A percentile compares a stretch with the other conserved stretches of the same genome.
Evolutionary conservation across 2,797 vertebrate genomes (phyloP).

Genomic region (Sebastes diploproa): DNA sequence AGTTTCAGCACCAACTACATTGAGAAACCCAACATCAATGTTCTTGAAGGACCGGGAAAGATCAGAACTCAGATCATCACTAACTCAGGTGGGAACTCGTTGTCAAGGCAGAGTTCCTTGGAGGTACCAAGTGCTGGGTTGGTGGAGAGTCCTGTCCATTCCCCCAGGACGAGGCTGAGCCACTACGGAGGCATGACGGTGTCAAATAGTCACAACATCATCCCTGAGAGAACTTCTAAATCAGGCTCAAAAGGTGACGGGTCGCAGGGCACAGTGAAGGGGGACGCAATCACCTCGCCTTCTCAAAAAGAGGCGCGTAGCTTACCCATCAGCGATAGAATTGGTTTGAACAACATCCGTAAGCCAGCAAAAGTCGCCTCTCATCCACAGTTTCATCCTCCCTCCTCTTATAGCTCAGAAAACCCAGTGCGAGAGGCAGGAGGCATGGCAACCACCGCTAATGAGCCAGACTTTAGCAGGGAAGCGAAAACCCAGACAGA

Average conservation of each 20-base stretch:
- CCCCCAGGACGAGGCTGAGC: conserved; percentile 69
- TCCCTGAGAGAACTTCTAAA: conserved; percentile 81
- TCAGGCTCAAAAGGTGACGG: conserved; percentile 73
- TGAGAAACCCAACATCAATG: conserved; percentile 82
- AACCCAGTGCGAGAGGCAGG: conserved; percentile 61
- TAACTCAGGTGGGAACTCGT: conserved; percentile 89
- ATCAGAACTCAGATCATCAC: conserved; percentile 93
- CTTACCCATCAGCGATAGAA: conserved; percentile 59
- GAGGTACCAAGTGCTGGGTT: conserved; percentile 58
- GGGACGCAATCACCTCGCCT: conserved; percentile 60
- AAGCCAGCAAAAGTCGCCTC: conserved; percentile 69
- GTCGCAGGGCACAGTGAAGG: conserved; percentile 50
- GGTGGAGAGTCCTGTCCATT: conserved; percentile 67
- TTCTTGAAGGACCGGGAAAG: conserved; percentile 82
- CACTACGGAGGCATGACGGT: conserved; percentile 77
- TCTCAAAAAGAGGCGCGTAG: conserved; percentile 71
- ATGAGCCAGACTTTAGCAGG: conserved; percentile 71
- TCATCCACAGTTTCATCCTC: conserved; percentile 75
- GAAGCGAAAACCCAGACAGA: conserved; percentile 61
- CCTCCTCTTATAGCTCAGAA: conserved; percentile 62
- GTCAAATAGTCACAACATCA: conserved; percentile 75
- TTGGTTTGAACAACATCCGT: conserved; percentile 64
- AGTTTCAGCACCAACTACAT: conserved; percentile 88
- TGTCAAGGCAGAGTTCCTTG: conserved; percentile 87
- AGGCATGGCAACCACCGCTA: conserved; percentile 42